Conservation (phyloP, 2,888 invertebrate species). For the Andricus curvator region DNA sequence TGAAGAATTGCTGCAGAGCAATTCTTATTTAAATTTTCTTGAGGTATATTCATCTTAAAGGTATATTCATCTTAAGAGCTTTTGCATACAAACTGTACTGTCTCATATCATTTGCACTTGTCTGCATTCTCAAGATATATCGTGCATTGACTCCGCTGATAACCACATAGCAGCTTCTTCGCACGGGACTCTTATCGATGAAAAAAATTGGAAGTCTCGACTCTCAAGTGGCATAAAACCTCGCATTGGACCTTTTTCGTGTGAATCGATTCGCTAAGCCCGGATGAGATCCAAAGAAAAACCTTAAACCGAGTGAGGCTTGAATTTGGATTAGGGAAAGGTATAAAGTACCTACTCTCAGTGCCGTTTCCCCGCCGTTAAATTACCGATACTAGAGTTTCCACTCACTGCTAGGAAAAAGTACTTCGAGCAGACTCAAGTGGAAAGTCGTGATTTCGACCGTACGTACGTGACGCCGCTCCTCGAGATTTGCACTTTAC, state of each 20-base stretch:
- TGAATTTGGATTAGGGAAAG: slow-evolving; percentile 37
- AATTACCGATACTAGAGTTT: slow-evolving; percentile 39
- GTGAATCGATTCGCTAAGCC: slow-evolving; percentile 27
- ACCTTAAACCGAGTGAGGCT: slow-evolving; percentile 27
- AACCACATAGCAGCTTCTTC: background rate
- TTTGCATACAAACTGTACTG: background rate
- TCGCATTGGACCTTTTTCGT: background rate
- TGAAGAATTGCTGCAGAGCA: background rate
- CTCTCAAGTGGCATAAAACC: background rate
- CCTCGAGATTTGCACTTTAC: slow-evolving; percentile 26
- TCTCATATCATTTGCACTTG: background rate
- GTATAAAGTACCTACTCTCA: slow-evolving; percentile 35
- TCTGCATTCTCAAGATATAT: background rate
- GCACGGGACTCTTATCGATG: background rate
- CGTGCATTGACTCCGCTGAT: background rate
- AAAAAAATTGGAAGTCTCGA: background rate
- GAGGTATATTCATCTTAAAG: background rate
- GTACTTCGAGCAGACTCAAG: slow-evolving; percentile 20
- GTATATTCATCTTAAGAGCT: background rate
- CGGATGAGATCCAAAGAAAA: slow-evolving; percentile 24
- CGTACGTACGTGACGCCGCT: slow-evolving; percentile 21
- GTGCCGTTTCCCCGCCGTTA: slow-evolving; percentile 23
- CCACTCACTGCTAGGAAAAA: slow-evolving; percentile 32
- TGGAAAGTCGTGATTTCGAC: slow-evolving; percentile 39
- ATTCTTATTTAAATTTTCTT: background rate